phyloP scores from a whole-genome alignment of 2,113 vertebrate species.

The Egretta garzetta region DNA sequence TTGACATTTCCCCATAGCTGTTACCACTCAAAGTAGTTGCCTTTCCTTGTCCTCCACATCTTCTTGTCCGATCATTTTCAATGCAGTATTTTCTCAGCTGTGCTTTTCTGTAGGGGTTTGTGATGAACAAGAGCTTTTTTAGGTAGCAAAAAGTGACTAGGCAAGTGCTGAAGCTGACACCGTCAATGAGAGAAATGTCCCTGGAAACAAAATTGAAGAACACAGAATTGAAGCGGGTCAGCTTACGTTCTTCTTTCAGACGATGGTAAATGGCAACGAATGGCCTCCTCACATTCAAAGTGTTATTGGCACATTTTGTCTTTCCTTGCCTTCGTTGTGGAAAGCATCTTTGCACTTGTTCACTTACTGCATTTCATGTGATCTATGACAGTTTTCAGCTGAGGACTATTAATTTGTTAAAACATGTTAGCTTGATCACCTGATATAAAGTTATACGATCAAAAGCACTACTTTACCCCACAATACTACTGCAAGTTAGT shows the following conservation, averaged over 20 bases:
- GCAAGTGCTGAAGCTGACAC: not conserved
- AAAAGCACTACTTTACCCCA: not conserved
- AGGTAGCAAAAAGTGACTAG: not conserved
- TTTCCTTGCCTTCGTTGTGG: not conserved
- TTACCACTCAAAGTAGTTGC: not conserved
- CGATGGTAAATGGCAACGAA: not conserved
- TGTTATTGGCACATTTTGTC: not conserved
- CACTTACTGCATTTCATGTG: not conserved
- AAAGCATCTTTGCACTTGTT: not conserved
- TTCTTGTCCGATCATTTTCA: not conserved
- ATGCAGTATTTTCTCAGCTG: not conserved
- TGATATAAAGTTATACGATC: not conserved
- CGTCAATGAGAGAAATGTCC: not conserved
- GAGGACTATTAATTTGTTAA: not conserved
- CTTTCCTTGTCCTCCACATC: not conserved
- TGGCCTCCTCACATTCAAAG: not conserved
- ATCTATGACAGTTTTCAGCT: not conserved
- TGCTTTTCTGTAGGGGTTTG: not conserved
- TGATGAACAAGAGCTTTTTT: not conserved
- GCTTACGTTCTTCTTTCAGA: not conserved
- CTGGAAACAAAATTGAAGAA: not conserved
- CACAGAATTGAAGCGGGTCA: not conserved
- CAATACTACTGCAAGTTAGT: not conserved
- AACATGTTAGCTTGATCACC: not conserved
- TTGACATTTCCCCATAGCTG: rapidly evolving